Percentiles rank a stretch among this genome's conserved stretches.
phyloP scores from a whole-genome alignment of 1,140 invertebrate species.

The Meteorus sp. region DNA sequence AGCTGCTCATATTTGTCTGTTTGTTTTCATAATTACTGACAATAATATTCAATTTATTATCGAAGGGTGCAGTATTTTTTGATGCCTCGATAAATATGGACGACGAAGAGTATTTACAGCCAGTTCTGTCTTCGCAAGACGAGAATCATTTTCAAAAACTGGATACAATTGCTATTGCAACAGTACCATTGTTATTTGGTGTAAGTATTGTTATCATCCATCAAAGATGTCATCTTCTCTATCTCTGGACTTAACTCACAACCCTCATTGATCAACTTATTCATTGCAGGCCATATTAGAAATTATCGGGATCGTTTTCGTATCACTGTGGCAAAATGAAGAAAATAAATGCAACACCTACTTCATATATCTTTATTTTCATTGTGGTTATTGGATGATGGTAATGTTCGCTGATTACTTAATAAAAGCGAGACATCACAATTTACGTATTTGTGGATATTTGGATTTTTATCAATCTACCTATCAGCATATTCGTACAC shows the following conservation, averaged over 20 bases:
- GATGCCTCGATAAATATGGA: conserved; percentile 61
- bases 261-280: conserved; percentile 27
- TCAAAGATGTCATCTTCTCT: not conserved
- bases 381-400: conserved; percentile 65
- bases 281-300: conserved; percentile 58
- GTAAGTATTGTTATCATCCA: conserved; percentile 35
- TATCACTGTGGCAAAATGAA: conserved; percentile 60
- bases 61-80: conserved; percentile 62
- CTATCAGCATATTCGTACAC: conserved; percentile 62
- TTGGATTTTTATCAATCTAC: conserved; percentile 70
- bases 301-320: conserved; percentile 63
- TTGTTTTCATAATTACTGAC: not conserved
- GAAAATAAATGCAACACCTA: conserved; percentile 66
- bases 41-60: conserved; percentile 1
- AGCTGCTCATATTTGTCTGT: not conserved
- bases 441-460: conserved; percentile 65
- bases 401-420: conserved; percentile 65
- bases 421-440: conserved; percentile 62
- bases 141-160: conserved; percentile 60
- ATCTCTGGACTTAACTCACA: not conserved
- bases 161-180: conserved; percentile 52
- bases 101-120: conserved; percentile 59
- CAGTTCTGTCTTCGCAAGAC: conserved; percentile 55
- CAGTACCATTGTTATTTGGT: conserved; percentile 44
- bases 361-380: conserved; percentile 68